A percentile compares a stretch with the other conserved stretches of the same genome.
phyloP scores from a whole-genome alignment of 1,140 invertebrate genomes.

The Parasteatoda tepidariorum region DNA sequence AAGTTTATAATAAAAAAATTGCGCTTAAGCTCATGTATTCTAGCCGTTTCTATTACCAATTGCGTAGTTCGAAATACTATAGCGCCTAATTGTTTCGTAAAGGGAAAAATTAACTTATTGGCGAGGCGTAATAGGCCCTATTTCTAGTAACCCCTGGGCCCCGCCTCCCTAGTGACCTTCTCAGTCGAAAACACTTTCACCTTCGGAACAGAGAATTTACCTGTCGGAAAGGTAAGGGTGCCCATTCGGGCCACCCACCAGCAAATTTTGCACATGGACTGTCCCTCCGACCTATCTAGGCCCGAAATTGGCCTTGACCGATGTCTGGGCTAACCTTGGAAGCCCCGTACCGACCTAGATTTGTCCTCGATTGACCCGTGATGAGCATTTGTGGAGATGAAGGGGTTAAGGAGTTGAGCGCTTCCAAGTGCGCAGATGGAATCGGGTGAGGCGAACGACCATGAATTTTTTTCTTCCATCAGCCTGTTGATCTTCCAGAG shows the following conservation, averaged over 20 bases:
- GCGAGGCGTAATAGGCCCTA: neutral
- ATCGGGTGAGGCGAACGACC: neutral
- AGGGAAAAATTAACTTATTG: too few species aligned
- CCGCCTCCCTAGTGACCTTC: conserved; percentile 8
- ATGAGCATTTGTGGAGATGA: neutral
- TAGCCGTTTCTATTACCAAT: too few species aligned
- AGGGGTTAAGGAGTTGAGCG: conserved; percentile 9
- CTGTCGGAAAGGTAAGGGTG: conserved; percentile 9
- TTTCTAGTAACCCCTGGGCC: conserved; percentile 1
- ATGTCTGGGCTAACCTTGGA: conserved; percentile 13
- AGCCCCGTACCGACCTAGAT: neutral
- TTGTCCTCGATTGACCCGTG: conserved; percentile 16
- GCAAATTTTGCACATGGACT: conserved; percentile 1
- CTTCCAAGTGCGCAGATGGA: neutral
- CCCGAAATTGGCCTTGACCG: conserved; percentile 27
- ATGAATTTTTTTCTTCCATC: neutral
- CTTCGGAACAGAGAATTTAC: neutral
- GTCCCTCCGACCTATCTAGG: conserved; percentile 8
- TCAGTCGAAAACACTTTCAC: neutral
- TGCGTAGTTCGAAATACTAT: too few species aligned
- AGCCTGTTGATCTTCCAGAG: too few species aligned
- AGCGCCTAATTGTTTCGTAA: too few species aligned
- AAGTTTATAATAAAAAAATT: too few species aligned
- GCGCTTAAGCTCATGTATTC: too few species aligned
- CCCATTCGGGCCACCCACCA: neutral